A percentile compares a stretch with the other conserved stretches of the same genome.
phyloP scores from a whole-genome alignment of 2,797 vertebrate species.

The Amniataba percoides region DNA sequence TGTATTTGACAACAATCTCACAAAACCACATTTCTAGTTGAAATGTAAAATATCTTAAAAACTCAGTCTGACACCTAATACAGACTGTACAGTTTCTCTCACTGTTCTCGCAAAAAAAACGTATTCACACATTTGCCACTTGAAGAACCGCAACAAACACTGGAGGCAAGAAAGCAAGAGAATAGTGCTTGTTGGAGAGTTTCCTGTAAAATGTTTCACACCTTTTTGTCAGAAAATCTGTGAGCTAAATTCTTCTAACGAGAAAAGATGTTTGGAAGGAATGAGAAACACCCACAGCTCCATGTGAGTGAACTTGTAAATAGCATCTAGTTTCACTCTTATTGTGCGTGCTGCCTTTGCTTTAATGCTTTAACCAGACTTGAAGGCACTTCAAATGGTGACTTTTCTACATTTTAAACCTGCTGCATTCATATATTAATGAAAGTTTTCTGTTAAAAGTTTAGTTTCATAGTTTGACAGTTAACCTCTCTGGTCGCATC shows the following conservation, averaged over 20 bases:
- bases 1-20: background rate
- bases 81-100: background rate
- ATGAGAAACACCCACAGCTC: background rate
- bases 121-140: background rate
- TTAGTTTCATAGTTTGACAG: constrained; percentile 7
- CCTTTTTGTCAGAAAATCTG: background rate
- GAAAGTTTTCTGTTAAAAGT: background rate
- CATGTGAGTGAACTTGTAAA: background rate
- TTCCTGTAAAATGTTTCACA: background rate
- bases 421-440: background rate
- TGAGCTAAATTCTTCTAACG: background rate
- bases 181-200: background rate
- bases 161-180: background rate
- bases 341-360: background rate
- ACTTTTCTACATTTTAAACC: background rate
- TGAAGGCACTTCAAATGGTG: background rate
- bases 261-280: background rate
- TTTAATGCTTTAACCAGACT: background rate
- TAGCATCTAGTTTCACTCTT: background rate
- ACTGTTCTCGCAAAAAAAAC: background rate
- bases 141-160: background rate
- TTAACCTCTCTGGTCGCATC: constrained; percentile 18
- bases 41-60: background rate
- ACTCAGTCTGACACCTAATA: background rate
- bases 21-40: background rate